A percentile compares a stretch with the other conserved stretches of the same genome.
Conservation (phyloP, 1,140 invertebrate species). For the Ostrea edulis region DNA sequence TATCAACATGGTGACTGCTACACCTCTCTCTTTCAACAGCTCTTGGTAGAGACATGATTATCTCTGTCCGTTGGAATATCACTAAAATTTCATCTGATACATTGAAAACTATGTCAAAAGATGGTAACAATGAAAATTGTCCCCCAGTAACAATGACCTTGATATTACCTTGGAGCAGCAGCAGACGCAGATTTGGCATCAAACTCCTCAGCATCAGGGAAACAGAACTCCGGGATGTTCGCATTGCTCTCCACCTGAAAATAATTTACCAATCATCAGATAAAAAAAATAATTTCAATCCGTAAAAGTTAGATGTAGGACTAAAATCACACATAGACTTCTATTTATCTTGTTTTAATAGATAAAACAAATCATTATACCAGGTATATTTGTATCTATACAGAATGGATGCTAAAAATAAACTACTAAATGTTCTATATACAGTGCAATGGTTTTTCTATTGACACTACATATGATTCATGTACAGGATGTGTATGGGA, state of each 20-base stretch:
- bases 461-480: no score
- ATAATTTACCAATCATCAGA: neutral
- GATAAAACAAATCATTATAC: neutral
- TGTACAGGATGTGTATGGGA: neutral
- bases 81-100: no score
- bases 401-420: neutral
- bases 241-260: conserved; percentile 73
- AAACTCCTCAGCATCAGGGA: conserved; percentile 83
- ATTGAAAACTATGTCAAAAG: no score
- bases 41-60: no score
- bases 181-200: conserved; percentile 56
- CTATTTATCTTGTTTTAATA: neutral
- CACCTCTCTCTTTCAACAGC: no score
- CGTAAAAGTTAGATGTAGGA: no score
- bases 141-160: neutral
- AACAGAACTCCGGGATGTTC: conserved; percentile 80
- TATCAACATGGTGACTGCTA: no score
- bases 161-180: conserved; percentile 54
- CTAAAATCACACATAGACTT: no score
- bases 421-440: neutral
- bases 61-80: no score
- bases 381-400: neutral
- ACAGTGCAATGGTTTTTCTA: neutral
- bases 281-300: neutral
- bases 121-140: no score